Evolutionary conservation across 2,797 vertebrate genomes (phyloP).

Genomic region (Alosa sapidissima): DNA sequence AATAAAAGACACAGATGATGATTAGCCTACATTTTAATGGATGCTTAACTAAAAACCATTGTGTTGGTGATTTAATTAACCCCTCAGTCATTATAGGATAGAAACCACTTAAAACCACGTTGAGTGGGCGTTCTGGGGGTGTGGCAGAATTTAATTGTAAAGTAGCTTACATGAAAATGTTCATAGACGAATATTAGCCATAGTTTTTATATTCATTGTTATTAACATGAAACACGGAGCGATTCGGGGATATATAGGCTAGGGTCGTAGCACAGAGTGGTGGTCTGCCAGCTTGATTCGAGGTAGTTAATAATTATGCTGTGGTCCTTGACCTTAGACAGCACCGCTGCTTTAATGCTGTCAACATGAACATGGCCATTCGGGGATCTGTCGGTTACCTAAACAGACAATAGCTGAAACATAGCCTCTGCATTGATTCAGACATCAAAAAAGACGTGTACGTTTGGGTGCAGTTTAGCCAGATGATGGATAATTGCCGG

Average conservation of each 20-base stretch:
- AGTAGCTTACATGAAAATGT: not conserved
- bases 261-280: not conserved
- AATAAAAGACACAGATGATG: constrained; percentile 45
- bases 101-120: not conserved
- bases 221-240: not conserved
- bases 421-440: not conserved
- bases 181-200: not conserved
- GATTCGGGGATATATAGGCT: too few relatives aligned
- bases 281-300: constrained; percentile 34
- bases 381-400: not conserved
- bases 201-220: not conserved
- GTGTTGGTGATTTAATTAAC: constrained; percentile 46
- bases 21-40: constrained; percentile 37
- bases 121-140: not conserved
- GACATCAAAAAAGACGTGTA: not conserved
- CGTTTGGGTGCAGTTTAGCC: not conserved
- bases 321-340: constrained; percentile 68
- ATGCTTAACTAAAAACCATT: constrained; percentile 13
- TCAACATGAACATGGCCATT: constrained; percentile 18
- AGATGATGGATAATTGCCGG: not conserved
- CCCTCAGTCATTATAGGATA: not conserved
- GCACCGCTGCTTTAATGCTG: constrained; percentile 40
- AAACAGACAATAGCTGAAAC: not conserved
- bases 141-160: not conserved
- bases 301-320: constrained; percentile 72